Evolutionary conservation across 2,888 invertebrate species (phyloP).

Genomic region (Parnassius orleans): DNA sequence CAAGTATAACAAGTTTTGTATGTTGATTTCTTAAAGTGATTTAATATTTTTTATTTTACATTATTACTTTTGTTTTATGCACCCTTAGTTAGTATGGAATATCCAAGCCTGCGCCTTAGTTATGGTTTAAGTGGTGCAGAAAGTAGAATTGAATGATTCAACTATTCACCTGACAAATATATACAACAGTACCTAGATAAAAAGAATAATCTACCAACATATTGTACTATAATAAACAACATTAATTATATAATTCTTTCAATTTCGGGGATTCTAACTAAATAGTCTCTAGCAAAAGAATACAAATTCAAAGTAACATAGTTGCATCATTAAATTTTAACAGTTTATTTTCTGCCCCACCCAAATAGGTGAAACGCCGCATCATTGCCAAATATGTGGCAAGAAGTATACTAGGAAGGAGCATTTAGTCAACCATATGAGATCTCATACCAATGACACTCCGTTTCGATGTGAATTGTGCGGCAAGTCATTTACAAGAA

Average conservation of each 20-base stretch:
- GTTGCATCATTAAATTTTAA: constrained; percentile 80
- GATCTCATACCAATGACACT: constrained; percentile 93
- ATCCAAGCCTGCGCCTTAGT: constrained; percentile 69
- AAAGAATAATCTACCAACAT: constrained; percentile 3
- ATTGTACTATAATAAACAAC: constrained; percentile 4
- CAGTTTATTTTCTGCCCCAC: constrained; percentile 74
- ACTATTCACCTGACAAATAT: constrained; percentile 53
- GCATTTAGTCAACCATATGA: constrained; percentile 93
- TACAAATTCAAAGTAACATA: constrained; percentile 44
- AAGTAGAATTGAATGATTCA: constrained; percentile 78
- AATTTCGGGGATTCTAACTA: constrained; percentile 1
- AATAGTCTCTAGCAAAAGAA: not conserved
- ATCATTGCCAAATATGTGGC: constrained; percentile 92
- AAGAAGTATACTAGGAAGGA: constrained; percentile 95
- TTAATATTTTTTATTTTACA: not conserved
- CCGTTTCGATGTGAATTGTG: constrained; percentile 93
- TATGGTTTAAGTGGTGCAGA: constrained; percentile 65
- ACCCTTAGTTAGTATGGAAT: constrained; percentile 38
- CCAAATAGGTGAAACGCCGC: constrained; percentile 89
- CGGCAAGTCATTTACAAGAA: constrained; percentile 93
- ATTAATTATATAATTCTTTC: constrained; percentile 1
- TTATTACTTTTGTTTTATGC: constrained; percentile 3
- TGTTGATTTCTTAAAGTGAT: not conserved
- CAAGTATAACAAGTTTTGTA: no score
- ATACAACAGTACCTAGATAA: constrained; percentile 8